phyloP scores from a whole-genome alignment of 2,797 vertebrate genomes.

The Capromys pilorides region DNA sequence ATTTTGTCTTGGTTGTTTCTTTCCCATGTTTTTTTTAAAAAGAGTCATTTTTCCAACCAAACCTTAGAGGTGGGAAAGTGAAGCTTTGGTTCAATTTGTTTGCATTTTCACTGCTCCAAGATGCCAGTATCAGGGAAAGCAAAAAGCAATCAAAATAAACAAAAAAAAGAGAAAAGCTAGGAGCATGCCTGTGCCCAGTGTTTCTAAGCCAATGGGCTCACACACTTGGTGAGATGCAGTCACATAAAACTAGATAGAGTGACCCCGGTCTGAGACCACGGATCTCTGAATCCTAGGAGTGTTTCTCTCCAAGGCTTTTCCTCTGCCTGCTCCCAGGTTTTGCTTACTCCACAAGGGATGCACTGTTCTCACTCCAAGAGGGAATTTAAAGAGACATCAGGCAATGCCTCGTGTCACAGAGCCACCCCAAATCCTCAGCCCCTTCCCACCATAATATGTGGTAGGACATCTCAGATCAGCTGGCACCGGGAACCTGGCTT shows the following conservation, averaged over 20 bases:
- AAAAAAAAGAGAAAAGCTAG: not conserved
- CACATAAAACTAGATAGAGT: slow-evolving; percentile 25
- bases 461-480: not conserved
- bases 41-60: slow-evolving; percentile 62
- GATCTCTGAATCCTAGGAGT: slow-evolving; percentile 61
- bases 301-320: slow-evolving; percentile 56
- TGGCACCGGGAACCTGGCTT: not conserved
- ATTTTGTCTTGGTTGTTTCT: not conserved
- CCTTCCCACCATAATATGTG: not conserved
- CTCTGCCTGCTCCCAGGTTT: slow-evolving; percentile 29
- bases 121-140: slow-evolving; percentile 65
- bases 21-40: not conserved
- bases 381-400: slow-evolving; percentile 62
- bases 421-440: slow-evolving; percentile 39
- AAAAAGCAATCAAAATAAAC: slow-evolving; percentile 1
- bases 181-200: rapidly evolving
- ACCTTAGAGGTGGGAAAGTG: slow-evolving; percentile 55
- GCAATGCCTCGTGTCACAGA: not conserved
- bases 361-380: slow-evolving; percentile 59
- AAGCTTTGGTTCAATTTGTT: slow-evolving; percentile 57
- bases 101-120: slow-evolving; percentile 68
- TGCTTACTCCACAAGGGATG: slow-evolving; percentile 51
- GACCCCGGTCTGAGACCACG: slow-evolving; percentile 45
- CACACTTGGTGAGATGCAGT: not conserved
- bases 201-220: not conserved